These are phyloP conservation scores for Tolypeutes matacus DNA, from an alignment of 2,797 vertebrate species.

Conservation along the genomic window DNA sequence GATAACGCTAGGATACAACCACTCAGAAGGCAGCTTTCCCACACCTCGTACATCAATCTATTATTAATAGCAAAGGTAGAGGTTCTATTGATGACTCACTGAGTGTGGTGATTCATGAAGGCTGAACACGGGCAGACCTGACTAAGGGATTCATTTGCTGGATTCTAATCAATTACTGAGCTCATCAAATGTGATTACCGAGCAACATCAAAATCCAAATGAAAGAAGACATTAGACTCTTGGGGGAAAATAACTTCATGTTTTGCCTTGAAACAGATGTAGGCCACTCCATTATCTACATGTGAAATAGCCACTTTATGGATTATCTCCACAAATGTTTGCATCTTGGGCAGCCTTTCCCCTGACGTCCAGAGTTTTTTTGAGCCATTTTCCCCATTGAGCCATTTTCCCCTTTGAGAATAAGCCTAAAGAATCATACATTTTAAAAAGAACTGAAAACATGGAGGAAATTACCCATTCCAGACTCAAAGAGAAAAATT, in stretches of 20 bases:
- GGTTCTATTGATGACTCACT: slow-evolving; percentile 38
- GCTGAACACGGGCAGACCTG: background rate
- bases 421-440: background rate
- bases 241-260: background rate
- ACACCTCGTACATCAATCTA: background rate
- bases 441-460: slow-evolving; percentile 35
- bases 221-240: slow-evolving; percentile 30
- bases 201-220: slow-evolving; percentile 55
- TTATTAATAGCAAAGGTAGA: slow-evolving; percentile 56
- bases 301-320: background rate
- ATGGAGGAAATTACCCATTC: background rate
- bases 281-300: background rate
- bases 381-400: background rate
- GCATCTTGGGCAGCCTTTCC: background rate
- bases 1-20: background rate
- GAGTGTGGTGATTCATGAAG: background rate
- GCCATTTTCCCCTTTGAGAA: background rate
- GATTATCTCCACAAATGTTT: background rate
- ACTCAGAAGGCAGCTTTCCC: background rate
- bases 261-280: slow-evolving; percentile 6
- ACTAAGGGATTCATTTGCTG: slow-evolving; percentile 54
- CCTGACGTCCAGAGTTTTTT: background rate
- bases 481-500: background rate
- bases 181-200: slow-evolving; percentile 60
- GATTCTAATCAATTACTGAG: slow-evolving; percentile 65